Conservation (phyloP, 2,113 vertebrate genomes). For the Meriones unguiculatus region DNA sequence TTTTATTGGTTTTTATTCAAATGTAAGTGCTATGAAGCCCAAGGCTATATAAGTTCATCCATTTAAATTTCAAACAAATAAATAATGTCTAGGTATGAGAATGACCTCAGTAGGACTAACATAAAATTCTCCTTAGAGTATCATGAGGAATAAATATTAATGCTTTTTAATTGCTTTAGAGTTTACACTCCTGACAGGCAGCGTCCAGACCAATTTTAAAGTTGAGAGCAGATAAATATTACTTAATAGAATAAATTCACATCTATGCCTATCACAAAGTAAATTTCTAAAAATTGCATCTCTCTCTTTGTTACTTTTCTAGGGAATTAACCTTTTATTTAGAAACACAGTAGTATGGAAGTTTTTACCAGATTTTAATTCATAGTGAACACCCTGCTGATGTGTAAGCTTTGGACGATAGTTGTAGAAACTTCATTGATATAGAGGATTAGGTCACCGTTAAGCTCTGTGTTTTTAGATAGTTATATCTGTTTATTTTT, state of each 20-base stretch:
- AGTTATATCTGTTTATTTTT: not conserved
- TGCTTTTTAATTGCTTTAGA: constrained; percentile 51
- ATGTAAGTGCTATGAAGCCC: constrained; percentile 38
- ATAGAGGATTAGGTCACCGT: not conserved
- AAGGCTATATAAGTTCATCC: constrained; percentile 22
- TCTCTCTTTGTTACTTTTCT: not conserved
- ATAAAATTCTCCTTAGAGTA: not conserved
- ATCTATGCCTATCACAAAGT: not conserved
- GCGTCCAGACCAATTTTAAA: constrained; percentile 6
- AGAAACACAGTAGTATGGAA: not conserved
- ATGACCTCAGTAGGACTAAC: constrained; percentile 12
- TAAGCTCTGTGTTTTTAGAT: not conserved
- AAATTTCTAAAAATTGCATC: constrained; percentile 31
- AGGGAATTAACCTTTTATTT: constrained; percentile 29
- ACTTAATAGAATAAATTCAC: constrained; percentile 45
- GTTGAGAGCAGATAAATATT: constrained; percentile 22
- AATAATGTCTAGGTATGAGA: constrained; percentile 34
- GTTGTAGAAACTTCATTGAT: not conserved
- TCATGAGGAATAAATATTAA: constrained; percentile 60
- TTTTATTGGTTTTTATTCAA: constrained; percentile 30
- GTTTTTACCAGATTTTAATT: not conserved
- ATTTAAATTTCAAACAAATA: constrained; percentile 59
- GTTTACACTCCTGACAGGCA: not conserved
- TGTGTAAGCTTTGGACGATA: not conserved
- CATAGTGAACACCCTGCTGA: not conserved